Evolutionary conservation across 1,140 invertebrate species (phyloP), one percentile per base, ranked within the genome.

Genomic region (Metaphire vulgaris): DNA sequence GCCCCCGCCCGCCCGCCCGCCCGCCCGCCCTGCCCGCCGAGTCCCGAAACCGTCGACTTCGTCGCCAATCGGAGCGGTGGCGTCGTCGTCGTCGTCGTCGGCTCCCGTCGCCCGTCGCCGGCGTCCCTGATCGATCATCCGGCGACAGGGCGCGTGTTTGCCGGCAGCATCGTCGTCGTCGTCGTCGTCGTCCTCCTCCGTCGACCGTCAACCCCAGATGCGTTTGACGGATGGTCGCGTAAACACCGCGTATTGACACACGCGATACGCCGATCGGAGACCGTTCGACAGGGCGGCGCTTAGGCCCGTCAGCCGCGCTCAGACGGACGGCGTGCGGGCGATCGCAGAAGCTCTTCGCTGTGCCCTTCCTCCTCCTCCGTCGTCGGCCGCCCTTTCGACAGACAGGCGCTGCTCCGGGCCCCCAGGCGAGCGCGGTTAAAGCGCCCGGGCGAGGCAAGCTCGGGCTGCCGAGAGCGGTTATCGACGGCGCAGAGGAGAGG

Each of bases 141-240:
- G 41, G 41, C 41, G 41, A 56, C 41, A 56, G 41, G 41, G 41
- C 41, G 41, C 41, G 41, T 56, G 41, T 56, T 56, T 56, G 41
- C 41, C 41, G 6, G 41, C 41, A 21, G 41, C 41, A n/a, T n/a
- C n/a, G n/a, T n/a, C n/a, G n/a, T n/a, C n/a, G n/a, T n/a, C n/a
- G n/a, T n/a, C n/a, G n/a, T n/a, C n/a, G n/a, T n/a, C n/a, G n/a
- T n/a, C n/a, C n/a, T n/a, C n/a, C 41, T 6, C 41, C 41, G 41
- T 12, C 41, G 6, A 21, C 21, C 6, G 6, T 6, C 6, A 6
- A 6, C 6, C 6, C 41, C 41, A 56, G 41, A 56, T 56, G 41
- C 6, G 41, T 56, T 56, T 56, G 41, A 56, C 41, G 41, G 41
- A 56, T 56, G 41, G 41, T 6, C 41, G 41, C 41, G 41, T 56